phyloP scores from a whole-genome alignment of 2,113 vertebrate species.

The Epinephelus cyanopodus region DNA sequence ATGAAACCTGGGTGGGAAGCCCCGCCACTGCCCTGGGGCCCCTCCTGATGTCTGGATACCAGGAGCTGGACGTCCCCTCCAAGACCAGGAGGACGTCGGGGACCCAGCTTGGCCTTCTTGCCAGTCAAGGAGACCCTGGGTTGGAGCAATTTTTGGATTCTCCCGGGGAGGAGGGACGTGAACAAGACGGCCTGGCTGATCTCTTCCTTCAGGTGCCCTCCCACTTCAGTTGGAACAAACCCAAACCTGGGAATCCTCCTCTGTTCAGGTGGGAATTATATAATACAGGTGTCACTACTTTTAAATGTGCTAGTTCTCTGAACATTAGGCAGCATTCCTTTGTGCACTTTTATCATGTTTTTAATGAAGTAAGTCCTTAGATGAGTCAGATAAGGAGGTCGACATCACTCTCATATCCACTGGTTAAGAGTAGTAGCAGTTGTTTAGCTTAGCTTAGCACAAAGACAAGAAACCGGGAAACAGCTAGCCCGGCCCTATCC shows the following conservation, averaged over 20 bases:
- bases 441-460: too few species aligned
- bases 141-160: slow-evolving; percentile 88
- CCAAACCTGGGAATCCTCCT: slow-evolving; percentile 91
- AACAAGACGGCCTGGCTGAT: slow-evolving; percentile 88
- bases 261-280: slow-evolving; percentile 87
- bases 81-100: slow-evolving; percentile 95
- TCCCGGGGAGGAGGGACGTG: slow-evolving; percentile 81
- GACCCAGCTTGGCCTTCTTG: slow-evolving; percentile 85
- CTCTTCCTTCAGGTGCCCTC: slow-evolving; percentile 96
- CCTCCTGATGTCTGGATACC: slow-evolving; percentile 85
- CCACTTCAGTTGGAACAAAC: slow-evolving; percentile 95
- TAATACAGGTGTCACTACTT: not conserved
- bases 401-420: not conserved
- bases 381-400: too few species aligned
- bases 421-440: too few species aligned
- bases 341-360: not conserved
- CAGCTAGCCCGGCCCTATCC: too few species aligned
- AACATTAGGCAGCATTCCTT: not conserved
- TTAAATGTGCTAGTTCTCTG: not conserved
- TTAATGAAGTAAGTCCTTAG: not conserved
- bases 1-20: slow-evolving; percentile 90
- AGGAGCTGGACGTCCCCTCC: slow-evolving; percentile 92
- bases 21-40: slow-evolving; percentile 80
- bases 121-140: slow-evolving; percentile 87
- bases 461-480: too few species aligned